These are phyloP conservation scores for Yponomeuta plumbellus DNA, from an alignment of 2,888 invertebrate genomes.

Conservation along the genomic window DNA sequence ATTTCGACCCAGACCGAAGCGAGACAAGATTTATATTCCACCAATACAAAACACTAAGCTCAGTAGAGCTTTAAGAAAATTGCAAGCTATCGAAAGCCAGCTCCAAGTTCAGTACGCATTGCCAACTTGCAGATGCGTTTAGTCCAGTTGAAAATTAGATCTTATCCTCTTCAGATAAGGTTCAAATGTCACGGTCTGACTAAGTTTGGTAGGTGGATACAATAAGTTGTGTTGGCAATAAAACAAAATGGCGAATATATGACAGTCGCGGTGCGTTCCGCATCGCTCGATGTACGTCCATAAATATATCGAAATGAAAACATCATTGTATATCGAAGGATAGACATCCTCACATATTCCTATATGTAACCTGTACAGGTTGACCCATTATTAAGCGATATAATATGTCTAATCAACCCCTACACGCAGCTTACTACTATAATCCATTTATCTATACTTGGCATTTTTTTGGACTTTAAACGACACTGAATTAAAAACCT, in stretches of 20 bases:
- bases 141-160: not conserved
- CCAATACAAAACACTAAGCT: not conserved
- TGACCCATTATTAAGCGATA: no score
- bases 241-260: conserved; percentile 55
- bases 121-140: not conserved
- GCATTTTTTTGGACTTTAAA: no score
- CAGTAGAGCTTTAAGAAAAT: conserved; percentile 64
- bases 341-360: not conserved
- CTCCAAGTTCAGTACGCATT: conserved; percentile 20
- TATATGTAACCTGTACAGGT: no score
- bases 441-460: no score
- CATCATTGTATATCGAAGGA: conserved; percentile 39
- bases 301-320: conserved; percentile 58
- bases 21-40: conserved; percentile 22
- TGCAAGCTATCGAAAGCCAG: conserved; percentile 41
- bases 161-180: not conserved
- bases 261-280: conserved; percentile 27
- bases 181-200: conserved; percentile 33
- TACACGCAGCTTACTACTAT: no score
- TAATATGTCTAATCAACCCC: no score
- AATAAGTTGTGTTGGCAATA: conserved; percentile 39
- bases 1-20: conserved; percentile 33
- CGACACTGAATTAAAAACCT: no score
- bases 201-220: conserved; percentile 5
- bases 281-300: conserved; percentile 33